These are phyloP conservation scores for Choristoneura rosaceana DNA, from an alignment of 2,888 invertebrate genomes.

Conservation along the genomic window DNA sequence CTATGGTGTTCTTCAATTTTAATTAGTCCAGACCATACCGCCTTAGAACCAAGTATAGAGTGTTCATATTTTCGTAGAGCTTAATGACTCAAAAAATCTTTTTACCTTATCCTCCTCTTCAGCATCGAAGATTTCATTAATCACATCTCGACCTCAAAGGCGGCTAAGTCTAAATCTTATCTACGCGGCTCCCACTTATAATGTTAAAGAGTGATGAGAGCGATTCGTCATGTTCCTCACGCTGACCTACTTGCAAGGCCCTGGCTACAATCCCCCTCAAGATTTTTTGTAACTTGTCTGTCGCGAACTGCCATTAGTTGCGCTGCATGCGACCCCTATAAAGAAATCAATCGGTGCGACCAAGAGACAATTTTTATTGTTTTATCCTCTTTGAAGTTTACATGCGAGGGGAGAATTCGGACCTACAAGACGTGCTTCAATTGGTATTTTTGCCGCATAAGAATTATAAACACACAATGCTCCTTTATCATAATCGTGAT, in stretches of 20 bases:
- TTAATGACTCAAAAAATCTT: conserved; percentile 45
- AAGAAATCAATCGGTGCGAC: conserved; percentile 67
- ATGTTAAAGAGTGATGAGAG: conserved; percentile 72
- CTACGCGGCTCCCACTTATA: conserved; percentile 62
- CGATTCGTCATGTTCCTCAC: conserved; percentile 76
- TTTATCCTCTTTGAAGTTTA: conserved; percentile 57
- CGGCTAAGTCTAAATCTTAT: conserved; percentile 69
- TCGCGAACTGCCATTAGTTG: conserved; percentile 57
- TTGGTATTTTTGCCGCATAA: conserved; percentile 5
- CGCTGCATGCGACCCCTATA: conserved; percentile 58
- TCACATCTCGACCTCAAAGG: conserved; percentile 57
- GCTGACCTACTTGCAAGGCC: conserved; percentile 72
- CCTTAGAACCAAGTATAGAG: background rate
- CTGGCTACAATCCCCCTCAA: conserved; percentile 45
- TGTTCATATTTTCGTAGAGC: conserved; percentile 7
- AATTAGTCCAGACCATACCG: conserved; percentile 18
- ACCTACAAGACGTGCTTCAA: background rate
- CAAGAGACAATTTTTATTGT: conserved; percentile 62
- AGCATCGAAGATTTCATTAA: conserved; percentile 55
- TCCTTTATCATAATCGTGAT: conserved; percentile 36
- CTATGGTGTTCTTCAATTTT: conserved; percentile 61
- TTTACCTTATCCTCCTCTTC: conserved; percentile 35
- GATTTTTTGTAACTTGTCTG: conserved; percentile 60
- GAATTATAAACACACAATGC: conserved; percentile 20
- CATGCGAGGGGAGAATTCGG: conserved; percentile 24